These are phyloP conservation scores for Sigmodon hispidus DNA, from an alignment of 2,113 vertebrate species.

Conservation along the genomic window DNA sequence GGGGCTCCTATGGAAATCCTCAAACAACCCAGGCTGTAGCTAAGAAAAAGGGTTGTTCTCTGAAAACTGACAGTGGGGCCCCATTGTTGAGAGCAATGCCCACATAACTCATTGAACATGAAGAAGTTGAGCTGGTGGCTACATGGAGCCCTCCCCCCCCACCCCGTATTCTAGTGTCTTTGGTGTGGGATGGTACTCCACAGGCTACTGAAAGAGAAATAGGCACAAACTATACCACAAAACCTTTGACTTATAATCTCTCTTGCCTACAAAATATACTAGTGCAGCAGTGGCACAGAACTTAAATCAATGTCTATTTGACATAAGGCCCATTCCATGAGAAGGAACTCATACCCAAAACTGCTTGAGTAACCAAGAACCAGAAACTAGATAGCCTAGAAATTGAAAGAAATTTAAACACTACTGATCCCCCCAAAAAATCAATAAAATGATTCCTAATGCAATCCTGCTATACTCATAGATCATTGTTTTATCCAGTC, in stretches of 20 bases:
- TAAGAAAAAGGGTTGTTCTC: not conserved
- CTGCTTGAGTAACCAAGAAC: not conserved
- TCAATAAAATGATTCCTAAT: not conserved
- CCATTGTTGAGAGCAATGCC: not conserved
- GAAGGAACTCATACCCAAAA: not conserved
- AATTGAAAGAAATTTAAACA: not conserved
- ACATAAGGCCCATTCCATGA: not conserved
- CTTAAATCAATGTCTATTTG: not conserved
- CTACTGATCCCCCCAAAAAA: not conserved
- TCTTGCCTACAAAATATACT: not conserved
- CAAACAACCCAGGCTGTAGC: not conserved
- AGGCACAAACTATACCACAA: not conserved
- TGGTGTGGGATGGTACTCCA: not conserved
- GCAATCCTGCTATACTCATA: not conserved
- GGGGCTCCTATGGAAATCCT: not conserved
- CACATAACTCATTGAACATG: not conserved
- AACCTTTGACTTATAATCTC: not conserved
- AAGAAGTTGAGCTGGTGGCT: not conserved
- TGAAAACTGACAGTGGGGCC: not conserved
- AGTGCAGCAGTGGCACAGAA: not conserved
- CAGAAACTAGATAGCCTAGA: not conserved
- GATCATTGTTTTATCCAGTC: not conserved
- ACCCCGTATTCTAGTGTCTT: not conserved
- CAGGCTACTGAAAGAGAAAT: not conserved
- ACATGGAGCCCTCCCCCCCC: not conserved